Base-by-base conservation (phyloP, 1,140 invertebrate genomes). In the Nasonia giraulti region DNA sequence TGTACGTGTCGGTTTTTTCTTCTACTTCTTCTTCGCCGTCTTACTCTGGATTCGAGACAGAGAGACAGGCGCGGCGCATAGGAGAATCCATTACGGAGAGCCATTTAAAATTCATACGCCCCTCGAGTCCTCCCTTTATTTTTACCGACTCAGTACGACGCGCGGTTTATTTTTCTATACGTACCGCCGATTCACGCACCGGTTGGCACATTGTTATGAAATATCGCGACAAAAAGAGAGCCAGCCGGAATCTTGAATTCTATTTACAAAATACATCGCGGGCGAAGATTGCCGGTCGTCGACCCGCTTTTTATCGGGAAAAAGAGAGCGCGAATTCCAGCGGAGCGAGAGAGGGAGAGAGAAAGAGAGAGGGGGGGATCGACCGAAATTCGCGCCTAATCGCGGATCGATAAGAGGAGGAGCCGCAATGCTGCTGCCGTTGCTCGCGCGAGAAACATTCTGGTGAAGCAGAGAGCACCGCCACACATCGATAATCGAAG, bases 201-300 rank as follows among this genome's bases (percentile, higher is more conserved):
- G 50, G 50, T 55, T 17, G 50, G 55, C 17, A 62, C 55, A 20
- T 62, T 62, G 55, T 62, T n/a, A 62, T 20, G 55, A 20, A 62
- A 62, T 20, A 62, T 62, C 55, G 6, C 55, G 55, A 20, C 5
- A 62, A 44, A 77, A 68, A 80, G 62, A 47, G 71, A 31, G 20
- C n/a, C 20, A 11, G 66, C 66, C 66, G n/a, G 11, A 55, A 68
- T 79, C 55, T 23, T 2, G 8, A 44, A 81, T 73, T n/a, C 47
- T 75, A 82, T 75, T 82, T 62, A 55, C 27, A 62, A 82, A 82
- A 82, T 75, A 75, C 17, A 71, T 62, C 17, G 23, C 10, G 44
- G 31, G 23, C 27, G 10, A 75, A 62, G 71, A 75, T 62, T 82
- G 80, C 23, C 71, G 80, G 80, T 82, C 80, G 33, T 66, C 31